Percentiles rank a stretch among this genome's conserved stretches.
Conservation (phyloP, 37 sponge, comb jelly and placozoan species). For the Geodia barretti region DNA sequence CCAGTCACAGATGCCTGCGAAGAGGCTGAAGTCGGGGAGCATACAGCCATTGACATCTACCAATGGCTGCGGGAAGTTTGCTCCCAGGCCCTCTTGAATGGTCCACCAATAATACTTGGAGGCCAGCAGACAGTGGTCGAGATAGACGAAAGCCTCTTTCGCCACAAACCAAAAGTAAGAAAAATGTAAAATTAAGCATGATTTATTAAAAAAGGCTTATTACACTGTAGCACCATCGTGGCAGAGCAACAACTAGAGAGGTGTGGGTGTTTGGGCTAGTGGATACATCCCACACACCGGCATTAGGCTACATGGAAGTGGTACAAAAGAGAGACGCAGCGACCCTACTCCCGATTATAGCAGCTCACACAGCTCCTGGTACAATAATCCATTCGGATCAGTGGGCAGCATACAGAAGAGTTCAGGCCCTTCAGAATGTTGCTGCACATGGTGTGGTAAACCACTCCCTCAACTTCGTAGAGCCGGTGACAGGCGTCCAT, state of each 20-base stretch:
- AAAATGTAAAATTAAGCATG: too few relatives aligned
- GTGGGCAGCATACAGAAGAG: constrained; percentile 54
- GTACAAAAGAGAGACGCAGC: constrained; percentile 41
- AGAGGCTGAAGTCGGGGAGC: constrained; percentile 4
- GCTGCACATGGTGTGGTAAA: too few relatives aligned
- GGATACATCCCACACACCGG: constrained; percentile 29
- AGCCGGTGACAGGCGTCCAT: constrained; percentile 60
- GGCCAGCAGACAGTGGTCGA: constrained; percentile 40
- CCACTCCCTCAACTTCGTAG: constrained; percentile 26
- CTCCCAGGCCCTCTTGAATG: constrained; percentile 10
- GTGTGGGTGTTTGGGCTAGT: constrained; percentile 80
- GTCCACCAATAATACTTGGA: constrained; percentile 26
- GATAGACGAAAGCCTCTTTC: constrained; percentile 52
- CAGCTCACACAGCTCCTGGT: constrained; percentile 46
- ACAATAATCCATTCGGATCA: constrained; percentile 59
- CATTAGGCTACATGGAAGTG: constrained; percentile 66
- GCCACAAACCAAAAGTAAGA: constrained; percentile 55
- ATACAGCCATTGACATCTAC: constrained; percentile 38
- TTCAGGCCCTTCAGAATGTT: too few relatives aligned
- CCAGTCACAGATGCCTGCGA: constrained; percentile 33
- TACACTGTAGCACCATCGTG: constrained; percentile 62
- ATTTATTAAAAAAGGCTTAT: too few relatives aligned
- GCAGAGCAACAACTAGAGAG: constrained; percentile 41
- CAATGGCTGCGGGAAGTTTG: constrained; percentile 58
- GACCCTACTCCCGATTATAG: constrained; percentile 69